phyloP scores from a whole-genome alignment of 2,113 vertebrate genomes.

The Rhipidura dahli region DNA sequence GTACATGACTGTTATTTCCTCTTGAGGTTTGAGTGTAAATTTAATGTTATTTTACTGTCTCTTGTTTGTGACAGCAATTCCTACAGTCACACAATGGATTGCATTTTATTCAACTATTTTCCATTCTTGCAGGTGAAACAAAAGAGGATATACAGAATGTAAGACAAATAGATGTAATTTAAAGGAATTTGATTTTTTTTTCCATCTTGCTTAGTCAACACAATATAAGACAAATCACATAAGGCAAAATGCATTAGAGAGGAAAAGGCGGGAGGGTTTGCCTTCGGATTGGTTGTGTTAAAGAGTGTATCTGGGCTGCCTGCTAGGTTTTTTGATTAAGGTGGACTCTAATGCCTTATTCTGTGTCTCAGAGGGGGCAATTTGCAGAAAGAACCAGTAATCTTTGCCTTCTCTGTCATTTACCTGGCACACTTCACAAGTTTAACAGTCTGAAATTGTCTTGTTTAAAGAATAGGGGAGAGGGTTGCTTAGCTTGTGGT shows the following conservation, averaged over 20 bases:
- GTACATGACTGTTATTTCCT: not conserved
- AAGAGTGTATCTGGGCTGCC: not conserved
- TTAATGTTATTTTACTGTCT: not conserved
- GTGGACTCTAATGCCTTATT: not conserved
- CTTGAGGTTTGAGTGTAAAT: not conserved
- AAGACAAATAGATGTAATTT: not conserved
- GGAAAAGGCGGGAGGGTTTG: not conserved
- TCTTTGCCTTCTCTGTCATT: not conserved
- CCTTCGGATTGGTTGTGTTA: not conserved
- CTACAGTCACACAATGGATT: not conserved
- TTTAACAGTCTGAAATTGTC: not conserved
- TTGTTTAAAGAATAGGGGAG: not conserved
- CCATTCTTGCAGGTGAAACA: not conserved
- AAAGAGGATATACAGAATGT: not conserved
- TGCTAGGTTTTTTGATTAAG: not conserved
- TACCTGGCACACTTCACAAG: not conserved
- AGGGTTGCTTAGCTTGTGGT: not conserved
- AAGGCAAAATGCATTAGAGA: not conserved
- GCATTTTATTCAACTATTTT: not conserved
- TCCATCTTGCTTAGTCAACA: not conserved
- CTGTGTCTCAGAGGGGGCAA: not conserved
- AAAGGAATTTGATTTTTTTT: not conserved
- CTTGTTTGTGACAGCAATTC: not conserved
- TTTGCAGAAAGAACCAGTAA: not conserved
- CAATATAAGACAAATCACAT: not conserved